phyloP scores from a whole-genome alignment of 2,888 invertebrate genomes.

The Drosophila birchii region DNA sequence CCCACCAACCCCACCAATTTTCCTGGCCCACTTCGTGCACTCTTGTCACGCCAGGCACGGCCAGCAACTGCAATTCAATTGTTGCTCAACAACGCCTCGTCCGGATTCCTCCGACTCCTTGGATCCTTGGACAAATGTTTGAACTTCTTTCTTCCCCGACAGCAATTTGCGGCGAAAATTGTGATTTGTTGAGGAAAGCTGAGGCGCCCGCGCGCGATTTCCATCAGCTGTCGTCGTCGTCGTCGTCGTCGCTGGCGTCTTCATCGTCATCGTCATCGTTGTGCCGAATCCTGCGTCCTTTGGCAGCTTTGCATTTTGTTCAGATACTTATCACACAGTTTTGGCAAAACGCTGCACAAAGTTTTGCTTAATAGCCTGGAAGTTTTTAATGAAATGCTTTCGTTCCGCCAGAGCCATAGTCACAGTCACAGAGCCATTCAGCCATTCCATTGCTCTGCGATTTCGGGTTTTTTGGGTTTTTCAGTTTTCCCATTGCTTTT shows the following conservation, averaged over 20 bases:
- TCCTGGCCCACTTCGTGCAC: conserved; percentile 54
- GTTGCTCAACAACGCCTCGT: conserved; percentile 56
- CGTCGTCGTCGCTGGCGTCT: conserved; percentile 22
- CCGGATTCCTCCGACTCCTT: conserved; percentile 22
- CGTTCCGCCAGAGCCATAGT: conserved; percentile 60
- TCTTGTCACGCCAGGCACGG: conserved; percentile 79
- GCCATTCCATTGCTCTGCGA: conserved; percentile 40
- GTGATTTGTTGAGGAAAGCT: conserved; percentile 73
- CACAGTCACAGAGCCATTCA: conserved; percentile 16
- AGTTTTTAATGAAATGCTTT: conserved; percentile 80
- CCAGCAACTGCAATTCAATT: conserved; percentile 79
- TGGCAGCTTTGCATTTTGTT: conserved; percentile 80
- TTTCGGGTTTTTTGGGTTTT: conserved; percentile 23
- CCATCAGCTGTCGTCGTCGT: conserved; percentile 73
- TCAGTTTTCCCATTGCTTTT: conserved; percentile 4
- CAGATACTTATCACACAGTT: conserved; percentile 81
- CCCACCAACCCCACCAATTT: background rate
- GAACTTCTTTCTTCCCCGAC: conserved; percentile 72
- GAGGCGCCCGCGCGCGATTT: conserved; percentile 66
- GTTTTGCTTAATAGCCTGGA: conserved; percentile 80
- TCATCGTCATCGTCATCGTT: conserved; percentile 3
- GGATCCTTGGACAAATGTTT: conserved; percentile 61
- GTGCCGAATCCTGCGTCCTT: conserved; percentile 53
- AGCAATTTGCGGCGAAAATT: conserved; percentile 81
- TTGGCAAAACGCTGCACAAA: conserved; percentile 80